Percentiles rank a stretch among this genome's conserved stretches.
Evolutionary conservation across 2,888 invertebrate genomes (phyloP).

Genomic region (Gerris lacustris): DNA sequence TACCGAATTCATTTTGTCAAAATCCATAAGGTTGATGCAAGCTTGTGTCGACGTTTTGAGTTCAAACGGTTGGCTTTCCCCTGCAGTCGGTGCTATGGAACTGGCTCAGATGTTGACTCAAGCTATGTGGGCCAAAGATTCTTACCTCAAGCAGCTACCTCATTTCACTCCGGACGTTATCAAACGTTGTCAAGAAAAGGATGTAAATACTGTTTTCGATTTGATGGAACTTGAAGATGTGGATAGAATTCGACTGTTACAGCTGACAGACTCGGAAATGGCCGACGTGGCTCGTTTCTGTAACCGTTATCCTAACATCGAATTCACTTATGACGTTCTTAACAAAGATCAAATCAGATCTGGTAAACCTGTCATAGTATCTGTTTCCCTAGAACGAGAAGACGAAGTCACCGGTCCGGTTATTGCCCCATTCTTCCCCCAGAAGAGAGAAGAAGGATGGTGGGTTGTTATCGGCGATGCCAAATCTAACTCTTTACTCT

Average conservation of each 20-base stretch:
- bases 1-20: conserved; percentile 68
- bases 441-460: conserved; percentile 87
- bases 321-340: conserved; percentile 48
- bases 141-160: conserved; percentile 90
- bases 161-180: conserved; percentile 84
- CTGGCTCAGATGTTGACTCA: conserved; percentile 99
- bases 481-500: conserved; percentile 81
- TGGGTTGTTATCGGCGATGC: conserved; percentile 99
- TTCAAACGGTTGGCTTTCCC: conserved; percentile 95
- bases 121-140: conserved; percentile 99
- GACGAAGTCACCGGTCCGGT: conserved; percentile 95
- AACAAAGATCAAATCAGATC: conserved; percentile 64
- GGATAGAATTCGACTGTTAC: conserved; percentile 61
- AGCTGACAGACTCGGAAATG: conserved; percentile 77
- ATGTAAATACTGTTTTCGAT: conserved; percentile 86
- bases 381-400: conserved; percentile 86
- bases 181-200: conserved; percentile 81
- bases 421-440: conserved; percentile 95
- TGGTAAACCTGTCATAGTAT: conserved; percentile 77
- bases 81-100: conserved; percentile 99
- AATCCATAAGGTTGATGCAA: conserved; percentile 72
- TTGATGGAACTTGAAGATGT: conserved; percentile 92
- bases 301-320: conserved; percentile 97
- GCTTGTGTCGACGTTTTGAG: conserved; percentile 91
- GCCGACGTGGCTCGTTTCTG: conserved; percentile 97